phyloP scores from a whole-genome alignment of 2,888 invertebrate genomes.

The Caradrina kadenii region DNA sequence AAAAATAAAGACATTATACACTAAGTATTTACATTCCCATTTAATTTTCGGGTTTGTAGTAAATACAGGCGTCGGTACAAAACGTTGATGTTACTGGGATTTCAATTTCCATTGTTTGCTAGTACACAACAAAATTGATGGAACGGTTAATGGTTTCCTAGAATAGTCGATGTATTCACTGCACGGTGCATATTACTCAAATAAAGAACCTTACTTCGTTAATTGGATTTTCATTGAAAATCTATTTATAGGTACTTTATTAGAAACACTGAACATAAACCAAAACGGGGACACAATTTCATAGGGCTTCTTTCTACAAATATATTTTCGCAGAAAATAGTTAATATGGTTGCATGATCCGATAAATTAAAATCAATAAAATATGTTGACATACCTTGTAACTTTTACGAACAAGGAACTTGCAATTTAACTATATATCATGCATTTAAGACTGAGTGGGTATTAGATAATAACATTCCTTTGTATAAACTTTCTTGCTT shows the following conservation, averaged over 20 bases:
- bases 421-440: background rate
- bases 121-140: background rate
- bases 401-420: background rate
- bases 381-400: background rate
- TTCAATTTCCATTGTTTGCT: slow-evolving; percentile 21
- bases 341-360: background rate
- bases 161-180: slow-evolving; percentile 27
- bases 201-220: slow-evolving; percentile 13
- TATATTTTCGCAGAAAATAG: background rate
- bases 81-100: slow-evolving; percentile 10
- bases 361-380: slow-evolving; percentile 1
- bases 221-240: slow-evolving; percentile 45
- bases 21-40: background rate
- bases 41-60: background rate
- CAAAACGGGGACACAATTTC: background rate
- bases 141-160: slow-evolving; percentile 11
- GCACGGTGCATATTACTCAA: slow-evolving; percentile 2
- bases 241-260: slow-evolving; percentile 4
- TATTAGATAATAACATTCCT: background rate
- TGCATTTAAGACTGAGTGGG: background rate
- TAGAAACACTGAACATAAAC: background rate
- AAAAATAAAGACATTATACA: background rate
- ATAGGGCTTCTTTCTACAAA: slow-evolving; percentile 18
- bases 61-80: background rate
- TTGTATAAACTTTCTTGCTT: background rate